Evolutionary conservation across 2,113 vertebrate genomes (phyloP).

Genomic region (Loxodonta africana): DNA sequence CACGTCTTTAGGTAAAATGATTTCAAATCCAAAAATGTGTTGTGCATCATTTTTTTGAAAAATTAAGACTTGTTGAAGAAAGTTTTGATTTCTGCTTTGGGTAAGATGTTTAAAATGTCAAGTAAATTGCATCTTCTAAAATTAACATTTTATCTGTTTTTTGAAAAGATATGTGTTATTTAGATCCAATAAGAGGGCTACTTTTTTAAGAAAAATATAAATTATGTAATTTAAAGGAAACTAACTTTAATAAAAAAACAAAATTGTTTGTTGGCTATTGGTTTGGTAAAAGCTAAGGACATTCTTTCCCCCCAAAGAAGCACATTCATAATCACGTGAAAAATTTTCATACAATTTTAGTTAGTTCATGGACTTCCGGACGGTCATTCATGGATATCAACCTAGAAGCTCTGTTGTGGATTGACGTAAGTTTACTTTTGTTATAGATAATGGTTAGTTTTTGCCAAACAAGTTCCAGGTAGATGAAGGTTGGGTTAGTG

Average conservation of each 20-base stretch:
- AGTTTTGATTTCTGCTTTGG: constrained; percentile 5
- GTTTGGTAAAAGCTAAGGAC: not conserved
- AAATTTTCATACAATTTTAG: not conserved
- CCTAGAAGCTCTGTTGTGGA: not conserved
- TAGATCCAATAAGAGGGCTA: not conserved
- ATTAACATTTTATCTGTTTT: constrained; percentile 39
- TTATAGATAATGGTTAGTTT: not conserved
- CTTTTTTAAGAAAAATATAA: not conserved
- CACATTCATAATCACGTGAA: not conserved
- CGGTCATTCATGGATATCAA: not conserved
- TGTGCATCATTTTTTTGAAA: not conserved
- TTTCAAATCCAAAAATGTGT: not conserved
- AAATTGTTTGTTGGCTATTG: not conserved
- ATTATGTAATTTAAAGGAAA: not conserved
- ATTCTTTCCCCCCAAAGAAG: not conserved
- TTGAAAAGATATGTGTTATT: not conserved
- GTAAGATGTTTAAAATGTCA: constrained; percentile 21
- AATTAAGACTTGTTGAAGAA: not conserved
- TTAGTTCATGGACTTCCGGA: not conserved
- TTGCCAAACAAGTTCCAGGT: not conserved
- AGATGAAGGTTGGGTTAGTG: not conserved
- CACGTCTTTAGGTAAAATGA: not conserved
- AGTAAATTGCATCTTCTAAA: constrained; percentile 4
- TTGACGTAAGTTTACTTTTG: not conserved
- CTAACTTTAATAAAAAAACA: not conserved